Conservation (phyloP, 2,797 vertebrate species). For the Cynopterus sphinx region DNA sequence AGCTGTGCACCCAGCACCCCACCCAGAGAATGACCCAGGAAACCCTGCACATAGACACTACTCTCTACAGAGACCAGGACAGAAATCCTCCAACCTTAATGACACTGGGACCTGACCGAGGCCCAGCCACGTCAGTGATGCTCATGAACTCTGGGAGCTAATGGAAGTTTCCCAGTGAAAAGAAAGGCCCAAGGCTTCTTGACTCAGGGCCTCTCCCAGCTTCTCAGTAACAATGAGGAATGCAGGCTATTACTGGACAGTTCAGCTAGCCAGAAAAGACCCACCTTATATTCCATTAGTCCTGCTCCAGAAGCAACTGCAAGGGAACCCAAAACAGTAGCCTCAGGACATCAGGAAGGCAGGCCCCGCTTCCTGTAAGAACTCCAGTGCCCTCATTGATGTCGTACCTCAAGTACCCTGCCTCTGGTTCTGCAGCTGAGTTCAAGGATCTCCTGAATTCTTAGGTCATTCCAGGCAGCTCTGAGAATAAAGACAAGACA, state of each 20-base stretch:
- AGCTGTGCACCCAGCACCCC: background rate
- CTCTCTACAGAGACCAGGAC: background rate
- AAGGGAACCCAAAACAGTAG: background rate
- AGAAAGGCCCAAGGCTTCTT: background rate
- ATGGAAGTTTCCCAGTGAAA: background rate
- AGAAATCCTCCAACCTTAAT: background rate
- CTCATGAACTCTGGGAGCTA: background rate
- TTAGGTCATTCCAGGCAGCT: conserved; percentile 98
- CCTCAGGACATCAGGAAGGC: background rate
- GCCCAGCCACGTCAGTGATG: no score
- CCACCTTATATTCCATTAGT: no score
- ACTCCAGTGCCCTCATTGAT: fast-evolving
- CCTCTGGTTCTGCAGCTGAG: conserved; percentile 98
- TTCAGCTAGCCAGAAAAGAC: background rate
- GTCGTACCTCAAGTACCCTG: conserved; percentile 96
- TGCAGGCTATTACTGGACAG: background rate
- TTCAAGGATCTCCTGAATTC: conserved; percentile 99
- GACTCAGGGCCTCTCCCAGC: background rate
- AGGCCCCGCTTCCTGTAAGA: background rate
- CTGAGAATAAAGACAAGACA: conserved; percentile 86
- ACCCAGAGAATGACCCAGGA: background rate
- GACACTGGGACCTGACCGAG: background rate
- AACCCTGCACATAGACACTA: no score
- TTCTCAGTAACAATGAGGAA: background rate
- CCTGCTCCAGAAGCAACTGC: background rate